These are phyloP conservation scores for Cabera pusaria DNA, from an alignment of 2,888 invertebrate genomes.

Conservation along the genomic window DNA sequence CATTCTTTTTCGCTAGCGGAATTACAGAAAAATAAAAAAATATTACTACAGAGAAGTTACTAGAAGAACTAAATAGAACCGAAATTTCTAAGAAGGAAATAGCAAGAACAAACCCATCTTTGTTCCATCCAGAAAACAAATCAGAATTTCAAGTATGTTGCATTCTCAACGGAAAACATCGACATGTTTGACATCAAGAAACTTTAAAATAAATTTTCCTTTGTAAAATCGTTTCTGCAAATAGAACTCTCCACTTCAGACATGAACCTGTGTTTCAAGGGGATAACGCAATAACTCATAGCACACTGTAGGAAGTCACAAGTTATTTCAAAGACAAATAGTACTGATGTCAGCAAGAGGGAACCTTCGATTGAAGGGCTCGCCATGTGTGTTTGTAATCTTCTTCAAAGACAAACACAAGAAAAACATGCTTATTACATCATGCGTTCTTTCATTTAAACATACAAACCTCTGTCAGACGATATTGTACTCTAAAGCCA, in stretches of 20 bases:
- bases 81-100: too few relatives aligned
- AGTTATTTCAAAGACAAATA: slow-evolving; percentile 78
- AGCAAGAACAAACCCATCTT: too few relatives aligned
- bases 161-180: too few relatives aligned
- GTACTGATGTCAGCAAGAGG: slow-evolving; percentile 64
- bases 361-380: slow-evolving; percentile 63
- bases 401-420: slow-evolving; percentile 74
- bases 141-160: too few relatives aligned
- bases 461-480: slow-evolving; percentile 18
- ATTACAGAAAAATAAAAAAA: too few relatives aligned
- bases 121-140: too few relatives aligned
- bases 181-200: not conserved
- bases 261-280: slow-evolving; percentile 51
- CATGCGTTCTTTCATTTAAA: slow-evolving; percentile 29
- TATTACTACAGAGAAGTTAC: too few relatives aligned
- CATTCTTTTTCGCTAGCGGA: too few relatives aligned
- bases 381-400: slow-evolving; percentile 72
- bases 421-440: slow-evolving; percentile 72
- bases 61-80: too few relatives aligned
- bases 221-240: slow-evolving; percentile 11
- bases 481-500: slow-evolving; percentile 33
- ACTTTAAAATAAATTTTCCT: slow-evolving; percentile 1
- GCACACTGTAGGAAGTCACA: slow-evolving; percentile 60
- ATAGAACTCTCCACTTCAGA: slow-evolving; percentile 26
- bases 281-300: slow-evolving; percentile 64